phyloP scores from a whole-genome alignment of 2,113 vertebrate genomes.

The Ia io region DNA sequence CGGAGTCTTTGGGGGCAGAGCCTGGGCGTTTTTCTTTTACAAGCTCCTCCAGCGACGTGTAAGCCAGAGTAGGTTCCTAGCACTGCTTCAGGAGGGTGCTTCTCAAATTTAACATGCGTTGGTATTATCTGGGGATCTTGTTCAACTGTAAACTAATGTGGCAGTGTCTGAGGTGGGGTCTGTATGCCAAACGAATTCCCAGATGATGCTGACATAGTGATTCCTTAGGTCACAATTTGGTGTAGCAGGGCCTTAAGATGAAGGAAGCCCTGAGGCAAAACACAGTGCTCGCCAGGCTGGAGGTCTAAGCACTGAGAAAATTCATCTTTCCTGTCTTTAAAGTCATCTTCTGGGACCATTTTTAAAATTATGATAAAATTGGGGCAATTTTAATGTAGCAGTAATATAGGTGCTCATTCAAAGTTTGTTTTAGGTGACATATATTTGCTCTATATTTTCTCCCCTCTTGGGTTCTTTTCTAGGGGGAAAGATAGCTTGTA shows the following conservation, averaged over 20 bases:
- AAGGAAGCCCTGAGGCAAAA: not conserved
- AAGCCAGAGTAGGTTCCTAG: not conserved
- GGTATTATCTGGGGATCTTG: not conserved
- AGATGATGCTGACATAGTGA: not conserved
- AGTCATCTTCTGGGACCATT: not conserved
- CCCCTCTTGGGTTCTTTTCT: not conserved
- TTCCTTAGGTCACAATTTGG: not conserved
- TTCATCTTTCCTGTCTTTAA: constrained; percentile 13
- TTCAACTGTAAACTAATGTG: not conserved
- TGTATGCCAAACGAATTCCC: not conserved
- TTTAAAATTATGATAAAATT: not conserved
- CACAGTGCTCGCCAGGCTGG: not conserved
- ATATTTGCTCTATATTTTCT: not conserved
- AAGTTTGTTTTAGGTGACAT: not conserved
- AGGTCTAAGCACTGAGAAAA: not conserved
- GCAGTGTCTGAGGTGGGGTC: no score
- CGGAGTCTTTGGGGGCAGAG: not conserved
- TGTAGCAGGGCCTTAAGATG: not conserved
- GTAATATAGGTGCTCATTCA: not conserved
- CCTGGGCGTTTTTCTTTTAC: not conserved
- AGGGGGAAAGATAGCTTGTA: constrained; percentile 4
- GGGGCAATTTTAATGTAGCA: not conserved
- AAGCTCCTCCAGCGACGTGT: not conserved
- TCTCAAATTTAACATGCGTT: not conserved
- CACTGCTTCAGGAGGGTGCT: not conserved